Base-by-base conservation (phyloP, 1,140 invertebrate species). In the Ceratitis capitata region DNA sequence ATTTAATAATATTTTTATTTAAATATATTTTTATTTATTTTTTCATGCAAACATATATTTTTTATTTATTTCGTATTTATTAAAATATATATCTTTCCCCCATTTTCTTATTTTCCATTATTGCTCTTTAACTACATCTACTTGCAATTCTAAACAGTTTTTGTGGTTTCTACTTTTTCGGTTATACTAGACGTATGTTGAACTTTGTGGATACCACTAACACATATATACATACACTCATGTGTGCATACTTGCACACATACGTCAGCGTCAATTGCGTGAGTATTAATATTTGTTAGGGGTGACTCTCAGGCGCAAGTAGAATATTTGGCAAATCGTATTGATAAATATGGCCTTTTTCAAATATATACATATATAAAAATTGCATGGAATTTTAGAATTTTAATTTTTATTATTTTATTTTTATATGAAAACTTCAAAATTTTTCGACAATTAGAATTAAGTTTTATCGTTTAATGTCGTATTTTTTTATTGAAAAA, bases 111-210 rank as follows among this genome's bases (percentile, higher is more conserved):
- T n/a, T n/a, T n/a, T n/a, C n/a, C n/a, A n/a, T n/a, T n/a, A n/a
- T n/a, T n/a, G n/a, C n/a, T n/a, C n/a, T 56, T 56, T 56, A 56
- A 19, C 4, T 56, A 56, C 29, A 69, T 35, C 14, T 23, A 32
- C n/a, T 45, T 47, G 69, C 39, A 78, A 78, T 45, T 78, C 69
- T 78, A 78, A 78, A 78, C 69, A 39, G 16, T 47, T 78, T 78
- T 78, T 78, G 69, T 45, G 69, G 69, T 78, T 78, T 9, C 10
- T 78, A 23, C 39, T 16, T 19, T 23, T 23, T 78, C 69, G 39
- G 69, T 78, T 78, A 78, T 78, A 26, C 69, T 45, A 78, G 35
- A n/a, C 69, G 69, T 78, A 45, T 78, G 39, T 23, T 78, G 69
- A 78, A 78, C 69, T 78, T 78, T 78, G 69, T 78, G 69, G 69